These are phyloP conservation scores for Trachops cirrhosus DNA, from an alignment of 2,797 vertebrate genomes.

Conservation along the genomic window DNA sequence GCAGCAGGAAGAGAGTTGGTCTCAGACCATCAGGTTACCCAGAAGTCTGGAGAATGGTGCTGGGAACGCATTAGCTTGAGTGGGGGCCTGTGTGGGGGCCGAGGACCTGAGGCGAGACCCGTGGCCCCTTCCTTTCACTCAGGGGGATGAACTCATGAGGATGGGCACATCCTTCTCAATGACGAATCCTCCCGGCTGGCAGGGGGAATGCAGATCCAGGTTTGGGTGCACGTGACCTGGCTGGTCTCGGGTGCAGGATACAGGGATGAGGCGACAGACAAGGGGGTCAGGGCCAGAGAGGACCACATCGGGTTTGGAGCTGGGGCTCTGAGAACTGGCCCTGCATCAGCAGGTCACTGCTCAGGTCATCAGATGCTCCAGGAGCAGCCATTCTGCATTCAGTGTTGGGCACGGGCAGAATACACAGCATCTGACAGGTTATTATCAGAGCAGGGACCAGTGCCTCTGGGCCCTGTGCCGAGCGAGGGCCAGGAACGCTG, in stretches of 20 bases:
- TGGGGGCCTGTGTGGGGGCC: neutral
- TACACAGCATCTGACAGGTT: neutral
- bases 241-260: neutral
- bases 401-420: fast-evolving
- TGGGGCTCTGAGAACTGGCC: neutral
- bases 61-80: constrained; percentile 14
- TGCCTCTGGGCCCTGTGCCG: fast-evolving
- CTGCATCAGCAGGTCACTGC: too few species aligned
- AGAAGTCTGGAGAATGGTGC: constrained; percentile 25
- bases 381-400: neutral
- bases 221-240: neutral
- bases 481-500: neutral
- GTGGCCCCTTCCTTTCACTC: neutral
- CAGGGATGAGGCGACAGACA: neutral
- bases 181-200: neutral
- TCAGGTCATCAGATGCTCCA: neutral
- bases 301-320: neutral
- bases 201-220: neutral
- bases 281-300: neutral
- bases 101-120: neutral
- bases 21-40: constrained; percentile 26
- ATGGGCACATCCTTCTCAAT: neutral
- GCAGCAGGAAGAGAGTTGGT: constrained; percentile 41
- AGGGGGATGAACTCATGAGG: neutral
- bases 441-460: neutral